Base-by-base conservation (phyloP, 2,797 vertebrate species). In the Moxostoma hubbsi region DNA sequence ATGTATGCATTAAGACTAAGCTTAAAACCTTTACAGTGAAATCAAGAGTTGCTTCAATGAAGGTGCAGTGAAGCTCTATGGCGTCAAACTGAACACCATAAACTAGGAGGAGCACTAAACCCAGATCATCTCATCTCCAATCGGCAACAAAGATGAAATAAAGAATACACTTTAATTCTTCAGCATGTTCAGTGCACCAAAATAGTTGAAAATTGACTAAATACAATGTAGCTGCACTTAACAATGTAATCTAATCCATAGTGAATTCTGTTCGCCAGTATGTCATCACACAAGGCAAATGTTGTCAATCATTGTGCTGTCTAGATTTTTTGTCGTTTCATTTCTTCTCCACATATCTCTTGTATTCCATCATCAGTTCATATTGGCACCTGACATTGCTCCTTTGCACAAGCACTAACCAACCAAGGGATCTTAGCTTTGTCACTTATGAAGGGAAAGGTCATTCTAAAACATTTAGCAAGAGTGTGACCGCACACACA, bases 21-120 rank as follows among this genome's bases (percentile, higher is more conserved):
- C 83, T 83, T 80, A 87, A 87, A 85, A 86, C 84, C 81, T 18
- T 81, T 82, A 86, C 84, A 88, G 83, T 92, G 88, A 87, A 91
- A 89, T 90, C 91, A 85, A 89, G 89, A 90, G 88, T 90, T 91
- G 89, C 91, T 91, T 91, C 86, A 90, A 83, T 81, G 84, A 87
- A 81, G 86, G 89, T 87, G 89, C 89, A 92, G 92, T 91, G 89
- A 89, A 87, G 84, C 86, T 84, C 87, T 85, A 83, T 82, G 89
- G 86, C 91, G 86, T 90, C 87, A 90, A 88, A 86, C 84, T 85
- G 89, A 87, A 92, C 90, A 89, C 89, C 87, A 89, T 86, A 86
- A 89, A 77, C 73, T 84, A 24, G 24, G 88, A 88, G 84, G 87
- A 86, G 88, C 86, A 90, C 91, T 92, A 87, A 85, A 90, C 87